Conservation (phyloP, 35 echinoderm and acorn worm genomes). For the Diadema setosum region DNA sequence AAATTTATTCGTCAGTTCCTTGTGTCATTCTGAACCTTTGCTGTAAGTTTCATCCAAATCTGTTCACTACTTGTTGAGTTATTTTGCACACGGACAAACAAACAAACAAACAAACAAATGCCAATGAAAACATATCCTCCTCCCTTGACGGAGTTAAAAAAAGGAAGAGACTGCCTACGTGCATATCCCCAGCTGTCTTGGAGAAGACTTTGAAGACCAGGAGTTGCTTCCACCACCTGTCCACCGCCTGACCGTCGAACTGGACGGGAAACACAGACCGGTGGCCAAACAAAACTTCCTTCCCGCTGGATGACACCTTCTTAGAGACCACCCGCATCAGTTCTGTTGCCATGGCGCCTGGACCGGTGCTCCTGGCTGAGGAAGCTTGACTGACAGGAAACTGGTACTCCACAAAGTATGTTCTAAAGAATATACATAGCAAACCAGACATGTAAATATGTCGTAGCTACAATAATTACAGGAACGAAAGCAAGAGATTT, state of each 20-base stretch:
- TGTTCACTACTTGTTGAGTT: too few relatives aligned
- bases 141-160: too few relatives aligned
- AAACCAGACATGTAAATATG: neutral
- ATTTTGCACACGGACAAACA: too few relatives aligned
- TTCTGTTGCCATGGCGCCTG: constrained; percentile 81
- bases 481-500: too few relatives aligned
- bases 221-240: constrained; percentile 92
- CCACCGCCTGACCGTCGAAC: constrained; percentile 88
- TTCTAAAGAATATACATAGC: neutral
- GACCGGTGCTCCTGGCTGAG: neutral
- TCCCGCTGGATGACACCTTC: constrained; percentile 51
- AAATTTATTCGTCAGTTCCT: too few relatives aligned
- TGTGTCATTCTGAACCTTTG: too few relatives aligned
- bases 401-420: constrained; percentile 97
- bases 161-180: too few relatives aligned
- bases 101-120: too few relatives aligned
- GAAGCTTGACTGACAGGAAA: constrained; percentile 78
- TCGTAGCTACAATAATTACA: too few relatives aligned
- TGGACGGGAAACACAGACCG: constrained; percentile 91
- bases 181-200: constrained; percentile 75
- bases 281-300: constrained; percentile 79
- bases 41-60: too few relatives aligned
- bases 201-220: constrained; percentile 87
- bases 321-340: constrained; percentile 94
- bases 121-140: too few relatives aligned